Percentiles rank a stretch among this genome's conserved stretches.
Evolutionary conservation across 2,113 vertebrate species (phyloP).

Genomic region (Calypte anna): DNA sequence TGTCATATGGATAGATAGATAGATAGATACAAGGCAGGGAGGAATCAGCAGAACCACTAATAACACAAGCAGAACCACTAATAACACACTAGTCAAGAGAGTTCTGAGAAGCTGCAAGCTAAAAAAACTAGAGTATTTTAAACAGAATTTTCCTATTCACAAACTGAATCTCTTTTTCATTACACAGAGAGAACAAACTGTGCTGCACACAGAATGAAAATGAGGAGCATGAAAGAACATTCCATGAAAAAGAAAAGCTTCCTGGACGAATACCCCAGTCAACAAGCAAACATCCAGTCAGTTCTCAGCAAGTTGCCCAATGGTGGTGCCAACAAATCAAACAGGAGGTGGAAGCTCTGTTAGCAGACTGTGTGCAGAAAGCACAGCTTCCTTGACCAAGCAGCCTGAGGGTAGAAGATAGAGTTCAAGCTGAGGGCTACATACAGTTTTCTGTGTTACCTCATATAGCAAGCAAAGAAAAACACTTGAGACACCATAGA

Average conservation of each 20-base stretch:
- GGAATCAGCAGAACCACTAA: not conserved
- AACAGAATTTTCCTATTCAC: conserved; percentile 46
- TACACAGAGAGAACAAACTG: conserved; percentile 29
- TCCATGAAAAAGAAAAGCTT: conserved; percentile 15
- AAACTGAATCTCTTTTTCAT: conserved; percentile 55
- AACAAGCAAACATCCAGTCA: not conserved
- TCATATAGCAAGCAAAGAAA: not conserved
- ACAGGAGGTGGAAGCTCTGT: not conserved
- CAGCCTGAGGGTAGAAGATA: fast-evolving
- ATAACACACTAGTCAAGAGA: not conserved
- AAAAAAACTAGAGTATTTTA: conserved; percentile 34
- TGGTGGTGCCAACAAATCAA: not conserved
- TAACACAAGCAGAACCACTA: not conserved
- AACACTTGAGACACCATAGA: not conserved
- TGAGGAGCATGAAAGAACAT: conserved; percentile 48
- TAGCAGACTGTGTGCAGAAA: not conserved
- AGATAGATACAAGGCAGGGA: not conserved
- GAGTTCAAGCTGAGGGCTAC: not conserved
- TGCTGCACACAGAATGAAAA: conserved; percentile 53
- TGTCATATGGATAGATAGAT: not conserved
- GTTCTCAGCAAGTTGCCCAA: not conserved
- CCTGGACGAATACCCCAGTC: not conserved
- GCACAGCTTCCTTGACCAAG: not conserved
- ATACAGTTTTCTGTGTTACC: not conserved
- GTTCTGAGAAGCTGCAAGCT: conserved; percentile 27